phyloP scores from a whole-genome alignment of 2,113 vertebrate genomes.

The Rhynchopsitta pachyrhyncha region DNA sequence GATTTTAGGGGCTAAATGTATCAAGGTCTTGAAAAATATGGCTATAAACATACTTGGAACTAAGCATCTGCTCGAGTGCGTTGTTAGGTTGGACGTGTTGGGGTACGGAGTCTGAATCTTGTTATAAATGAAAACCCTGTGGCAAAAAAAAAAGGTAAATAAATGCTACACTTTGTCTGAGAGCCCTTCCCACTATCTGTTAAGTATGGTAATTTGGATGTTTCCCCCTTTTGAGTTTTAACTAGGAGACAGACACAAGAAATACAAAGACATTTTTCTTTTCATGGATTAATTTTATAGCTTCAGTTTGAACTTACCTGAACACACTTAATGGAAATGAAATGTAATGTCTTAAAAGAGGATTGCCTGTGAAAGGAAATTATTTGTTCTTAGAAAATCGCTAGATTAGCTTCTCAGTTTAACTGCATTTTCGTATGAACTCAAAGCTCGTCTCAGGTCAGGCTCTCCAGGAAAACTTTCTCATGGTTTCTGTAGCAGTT shows the following conservation, averaged over 20 bases:
- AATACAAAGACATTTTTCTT: not conserved
- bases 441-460: not conserved
- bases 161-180: not conserved
- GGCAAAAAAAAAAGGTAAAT: conserved; percentile 10
- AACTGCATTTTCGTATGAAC: not conserved
- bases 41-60: not conserved
- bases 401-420: not conserved
- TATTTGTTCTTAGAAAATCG: not conserved
- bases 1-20: not conserved
- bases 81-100: not conserved
- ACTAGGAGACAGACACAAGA: not conserved
- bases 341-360: not conserved
- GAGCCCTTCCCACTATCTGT: not conserved
- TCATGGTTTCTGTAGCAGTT: not conserved
- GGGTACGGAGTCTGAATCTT: not conserved
- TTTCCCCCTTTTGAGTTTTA: not conserved
- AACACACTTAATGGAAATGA: not conserved
- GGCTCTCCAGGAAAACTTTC: conserved; percentile 9
- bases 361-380: not conserved
- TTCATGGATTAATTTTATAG: not conserved
- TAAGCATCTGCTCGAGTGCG: not conserved
- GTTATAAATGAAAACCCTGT: not conserved
- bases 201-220: not conserved
- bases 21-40: not conserved
- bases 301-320: not conserved